phyloP scores from a whole-genome alignment of 37 sponge, comb jelly and placozoan genomes.

The Cliona cf. orientalis region DNA sequence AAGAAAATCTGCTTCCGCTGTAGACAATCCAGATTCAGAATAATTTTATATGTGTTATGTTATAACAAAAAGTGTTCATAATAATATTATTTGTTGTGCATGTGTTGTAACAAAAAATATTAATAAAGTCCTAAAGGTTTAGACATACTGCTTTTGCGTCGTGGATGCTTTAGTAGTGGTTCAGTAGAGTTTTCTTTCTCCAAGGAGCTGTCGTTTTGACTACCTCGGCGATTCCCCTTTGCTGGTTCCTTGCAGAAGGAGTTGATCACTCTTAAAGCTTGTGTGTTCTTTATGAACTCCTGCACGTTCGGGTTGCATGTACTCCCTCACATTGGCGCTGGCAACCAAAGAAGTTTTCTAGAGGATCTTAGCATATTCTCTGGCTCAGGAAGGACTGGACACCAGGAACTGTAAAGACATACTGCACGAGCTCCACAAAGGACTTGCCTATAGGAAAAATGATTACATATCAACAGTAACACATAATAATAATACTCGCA shows the following conservation, averaged over 20 bases:
- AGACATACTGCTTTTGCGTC: neutral
- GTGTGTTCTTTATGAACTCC: constrained; percentile 37
- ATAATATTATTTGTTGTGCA: neutral
- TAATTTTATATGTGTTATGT: too few relatives aligned
- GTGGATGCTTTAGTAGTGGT: neutral
- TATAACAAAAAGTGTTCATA: neutral
- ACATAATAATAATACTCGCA: constrained; percentile 31
- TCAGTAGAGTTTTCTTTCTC: neutral
- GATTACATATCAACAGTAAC: too few relatives aligned
- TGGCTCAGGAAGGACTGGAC: constrained; percentile 16
- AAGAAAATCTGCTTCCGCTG: too few relatives aligned
- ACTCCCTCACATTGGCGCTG: neutral
- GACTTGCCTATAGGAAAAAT: constrained; percentile 3
- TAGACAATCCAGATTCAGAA: too few relatives aligned
- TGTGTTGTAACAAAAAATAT: neutral
- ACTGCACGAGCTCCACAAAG: constrained; percentile 17
- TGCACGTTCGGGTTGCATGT: too few relatives aligned
- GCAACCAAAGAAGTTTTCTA: constrained; percentile 10
- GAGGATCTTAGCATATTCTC: constrained; percentile 19
- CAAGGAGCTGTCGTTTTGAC: too few relatives aligned
- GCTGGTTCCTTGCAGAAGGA: constrained; percentile 1
- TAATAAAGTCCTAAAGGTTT: neutral
- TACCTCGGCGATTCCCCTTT: constrained; percentile 8
- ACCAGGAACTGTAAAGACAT: constrained; percentile 21
- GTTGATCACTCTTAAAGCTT: constrained; percentile 24